Evolutionary conservation across 1,140 invertebrate genomes (phyloP), one percentile per base, ranked within the genome.

Genomic region (Lordiphosa collinella): DNA sequence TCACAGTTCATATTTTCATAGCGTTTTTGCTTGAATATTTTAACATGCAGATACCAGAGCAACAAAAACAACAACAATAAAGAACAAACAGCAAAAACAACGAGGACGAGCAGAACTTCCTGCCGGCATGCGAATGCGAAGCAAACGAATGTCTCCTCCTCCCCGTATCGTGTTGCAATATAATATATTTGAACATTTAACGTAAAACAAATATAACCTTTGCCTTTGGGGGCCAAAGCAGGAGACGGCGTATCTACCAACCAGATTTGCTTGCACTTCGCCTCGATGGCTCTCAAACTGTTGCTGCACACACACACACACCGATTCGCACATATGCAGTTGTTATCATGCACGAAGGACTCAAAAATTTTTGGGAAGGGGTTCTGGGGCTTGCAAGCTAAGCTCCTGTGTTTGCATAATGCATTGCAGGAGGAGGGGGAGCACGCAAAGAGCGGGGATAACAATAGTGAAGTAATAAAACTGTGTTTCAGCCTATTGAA

Each of bases 1-100:
- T 88, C 86, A 66, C 63, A 88, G 80, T 86, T 88, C 70, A 87
- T 88, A 84, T 87, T 87, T 87, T 86, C 72, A 74, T 86, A 82
- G 62, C 62, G 60, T 70, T 78, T 86, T 67, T 82, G 64, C 70
- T 78, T 73, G 67, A 73, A 82, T 71, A 80, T 80, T 79, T 79
- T 52, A 73, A 61, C 74, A 79, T 57, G 75, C 75, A 73, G 69
- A 72, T 68, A 49, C 54, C 51, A 58, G 57, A 75, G 43, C 50
- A 57, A 43, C 35, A 56, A 31, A 52, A 47, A 48, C 29, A 52
- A 31, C 29, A 13, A 37, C 34, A 22, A 14, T 13, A 36, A 29
- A 7, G 36, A 8, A 35, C 3, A 9, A 14, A 4, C 8, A 34
- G 11, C 41, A 6, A n/a, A 25, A 57, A 40, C 36, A 53, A 25